Evolutionary conservation across 2,888 invertebrate species (phyloP), one percentile per base, ranked within the genome.

Genomic region (Agapostemon virescens): DNA sequence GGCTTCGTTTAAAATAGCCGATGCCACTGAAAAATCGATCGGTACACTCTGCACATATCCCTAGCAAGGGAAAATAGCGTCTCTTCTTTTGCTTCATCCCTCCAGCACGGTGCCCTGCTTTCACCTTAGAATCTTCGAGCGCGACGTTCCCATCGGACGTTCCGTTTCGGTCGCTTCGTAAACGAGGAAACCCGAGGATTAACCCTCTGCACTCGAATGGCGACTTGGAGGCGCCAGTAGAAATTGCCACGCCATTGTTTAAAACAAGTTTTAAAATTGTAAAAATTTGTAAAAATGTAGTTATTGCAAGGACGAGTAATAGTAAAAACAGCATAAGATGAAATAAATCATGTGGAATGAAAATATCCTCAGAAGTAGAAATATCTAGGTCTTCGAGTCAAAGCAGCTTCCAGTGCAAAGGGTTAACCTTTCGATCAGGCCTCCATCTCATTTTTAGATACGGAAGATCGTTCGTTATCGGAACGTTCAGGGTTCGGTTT

Each of bases 1-100:
- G 67, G 69, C 69, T 69, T 58, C 69, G 82, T 75, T 83, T 79
- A 82, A 83, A 83, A 83, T 83, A 83, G 83, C 83, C 74, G 74
- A 69, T 73, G 69, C 45, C 61, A 61, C 55, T 63, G 63, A 69
- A 72, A 73, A 73, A 83, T 83, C 83, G 83, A 83, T 83, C 78
- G 23, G 30, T 63, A 30, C 52, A 4, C 36, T 15, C 36, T 42
- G 52, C 42, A 17, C 17, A 15, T 61, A 20, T 26, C 30, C 26
- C 26, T 33, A 20, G n/a, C 9, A 36, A 52, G 9, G 38, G 49
- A n/a, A 20, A 52, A 23, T 55, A 55, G 2, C 30, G 30, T 15
- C 30, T 67, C 33, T 49, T 58, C n/a, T 33, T 9, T 26, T 42
- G 20, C 30, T 30, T 33, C 30, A 17, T 61, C 58, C 30, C 58